Evolutionary conservation across 2,797 vertebrate genomes (phyloP).

Genomic region (Clamator glandarius): DNA sequence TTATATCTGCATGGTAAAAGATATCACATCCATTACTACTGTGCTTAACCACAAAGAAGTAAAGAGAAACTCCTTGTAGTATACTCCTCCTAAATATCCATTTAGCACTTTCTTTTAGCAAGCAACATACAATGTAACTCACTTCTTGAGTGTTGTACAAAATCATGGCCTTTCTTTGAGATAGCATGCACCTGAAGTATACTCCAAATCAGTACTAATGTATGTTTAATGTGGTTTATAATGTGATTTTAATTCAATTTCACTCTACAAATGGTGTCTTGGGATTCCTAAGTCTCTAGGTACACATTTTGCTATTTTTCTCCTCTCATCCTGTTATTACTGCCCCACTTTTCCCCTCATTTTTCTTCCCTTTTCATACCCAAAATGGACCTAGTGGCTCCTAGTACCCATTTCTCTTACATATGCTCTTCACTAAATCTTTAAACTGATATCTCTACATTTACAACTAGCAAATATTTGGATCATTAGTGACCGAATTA

Average conservation of each 20-base stretch:
- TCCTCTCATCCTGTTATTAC: not conserved
- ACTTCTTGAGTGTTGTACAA: not conserved
- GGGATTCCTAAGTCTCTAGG: not conserved
- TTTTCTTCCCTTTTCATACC: not conserved
- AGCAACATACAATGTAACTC: not conserved
- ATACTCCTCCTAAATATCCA: not conserved
- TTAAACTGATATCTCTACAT: not conserved
- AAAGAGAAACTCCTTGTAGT: not conserved
- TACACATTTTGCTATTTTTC: not conserved
- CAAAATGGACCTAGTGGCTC: not conserved
- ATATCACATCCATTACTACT: not conserved
- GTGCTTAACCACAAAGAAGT: not conserved
- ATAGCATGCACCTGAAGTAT: not conserved
- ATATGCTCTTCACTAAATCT: not conserved
- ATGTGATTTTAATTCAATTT: not conserved
- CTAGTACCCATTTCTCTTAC: not conserved
- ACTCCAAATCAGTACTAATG: not conserved
- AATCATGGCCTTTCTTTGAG: not conserved
- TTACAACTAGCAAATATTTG: not conserved
- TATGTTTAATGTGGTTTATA: not conserved
- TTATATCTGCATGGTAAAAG: not conserved
- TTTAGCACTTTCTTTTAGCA: not conserved
- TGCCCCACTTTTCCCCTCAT: accelerated
- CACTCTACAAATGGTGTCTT: not conserved
- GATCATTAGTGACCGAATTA: not conserved